Percentiles rank a stretch among this genome's conserved stretches.
Conservation (phyloP, 2,797 vertebrate genomes). For the Sylvia borin region DNA sequence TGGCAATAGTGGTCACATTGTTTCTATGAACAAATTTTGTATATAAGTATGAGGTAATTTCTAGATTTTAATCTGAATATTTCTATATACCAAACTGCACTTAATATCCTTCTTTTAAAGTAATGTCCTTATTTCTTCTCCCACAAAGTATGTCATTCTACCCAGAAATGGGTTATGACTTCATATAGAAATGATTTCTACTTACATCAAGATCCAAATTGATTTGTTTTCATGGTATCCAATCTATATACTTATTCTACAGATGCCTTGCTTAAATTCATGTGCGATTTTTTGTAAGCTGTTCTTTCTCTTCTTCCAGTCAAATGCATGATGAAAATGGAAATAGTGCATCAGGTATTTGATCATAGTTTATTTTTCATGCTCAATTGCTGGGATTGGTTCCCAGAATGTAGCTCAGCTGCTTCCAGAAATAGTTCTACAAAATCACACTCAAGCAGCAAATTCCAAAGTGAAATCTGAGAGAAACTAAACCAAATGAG, state of each 20-base stretch:
- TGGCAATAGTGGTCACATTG: background rate
- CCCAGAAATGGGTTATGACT: background rate
- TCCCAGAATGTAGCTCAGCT: conserved; percentile 7
- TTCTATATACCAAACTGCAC: background rate
- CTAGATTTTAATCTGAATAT: background rate
- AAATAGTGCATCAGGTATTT: background rate
- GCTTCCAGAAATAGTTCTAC: conserved; percentile 24
- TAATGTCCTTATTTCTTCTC: background rate
- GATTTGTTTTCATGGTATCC: background rate
- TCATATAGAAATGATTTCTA: background rate
- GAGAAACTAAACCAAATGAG: background rate
- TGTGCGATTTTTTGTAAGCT: background rate
- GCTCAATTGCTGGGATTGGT: background rate
- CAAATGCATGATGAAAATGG: conserved; percentile 16
- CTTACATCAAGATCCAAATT: background rate
- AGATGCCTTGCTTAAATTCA: background rate
- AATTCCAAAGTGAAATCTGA: conserved; percentile 17
- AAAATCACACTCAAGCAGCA: background rate
- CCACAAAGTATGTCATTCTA: background rate
- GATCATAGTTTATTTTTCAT: conserved; percentile 41
- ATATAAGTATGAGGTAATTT: background rate
- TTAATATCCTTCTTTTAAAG: background rate
- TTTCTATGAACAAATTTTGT: background rate
- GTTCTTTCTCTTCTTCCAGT: background rate
- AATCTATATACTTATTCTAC: background rate